These are phyloP conservation scores for Germaria angustata DNA, from an alignment of 2,888 invertebrate species.

Conservation along the genomic window DNA sequence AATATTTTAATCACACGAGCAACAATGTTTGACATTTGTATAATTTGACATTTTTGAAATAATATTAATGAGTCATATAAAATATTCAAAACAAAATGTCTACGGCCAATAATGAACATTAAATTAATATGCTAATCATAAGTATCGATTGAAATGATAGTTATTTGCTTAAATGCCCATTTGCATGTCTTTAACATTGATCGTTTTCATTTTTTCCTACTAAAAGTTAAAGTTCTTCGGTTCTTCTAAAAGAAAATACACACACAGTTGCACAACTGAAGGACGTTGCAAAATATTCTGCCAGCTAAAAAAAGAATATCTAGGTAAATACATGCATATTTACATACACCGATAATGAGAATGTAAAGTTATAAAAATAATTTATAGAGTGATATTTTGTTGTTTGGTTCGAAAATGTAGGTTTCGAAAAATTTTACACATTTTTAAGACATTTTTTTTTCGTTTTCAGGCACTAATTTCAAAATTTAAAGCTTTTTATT, in stretches of 20 bases:
- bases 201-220: slow-evolving; percentile 33
- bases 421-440: too few relatives aligned
- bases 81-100: slow-evolving; percentile 16
- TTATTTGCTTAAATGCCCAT: slow-evolving; percentile 34
- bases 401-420: background rate
- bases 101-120: slow-evolving; percentile 4
- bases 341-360: background rate
- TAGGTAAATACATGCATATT: background rate
- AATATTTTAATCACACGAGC: background rate
- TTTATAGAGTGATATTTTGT: background rate
- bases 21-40: slow-evolving; percentile 3
- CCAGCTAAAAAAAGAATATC: background rate
- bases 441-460: too few relatives aligned
- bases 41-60: slow-evolving; percentile 24
- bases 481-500: background rate
- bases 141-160: slow-evolving; percentile 38
- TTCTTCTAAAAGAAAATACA: background rate
- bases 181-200: slow-evolving; percentile 17
- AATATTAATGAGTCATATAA: slow-evolving; percentile 19
- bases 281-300: slow-evolving; percentile 38
- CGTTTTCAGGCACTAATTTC: too few relatives aligned
- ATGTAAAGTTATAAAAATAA: background rate
- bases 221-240: slow-evolving; percentile 21
- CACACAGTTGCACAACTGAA: background rate
- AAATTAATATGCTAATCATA: slow-evolving; percentile 40